These are phyloP conservation scores for Ptilorrhoa leucosticta DNA, from an alignment of 2,113 vertebrate species.

Conservation along the genomic window DNA sequence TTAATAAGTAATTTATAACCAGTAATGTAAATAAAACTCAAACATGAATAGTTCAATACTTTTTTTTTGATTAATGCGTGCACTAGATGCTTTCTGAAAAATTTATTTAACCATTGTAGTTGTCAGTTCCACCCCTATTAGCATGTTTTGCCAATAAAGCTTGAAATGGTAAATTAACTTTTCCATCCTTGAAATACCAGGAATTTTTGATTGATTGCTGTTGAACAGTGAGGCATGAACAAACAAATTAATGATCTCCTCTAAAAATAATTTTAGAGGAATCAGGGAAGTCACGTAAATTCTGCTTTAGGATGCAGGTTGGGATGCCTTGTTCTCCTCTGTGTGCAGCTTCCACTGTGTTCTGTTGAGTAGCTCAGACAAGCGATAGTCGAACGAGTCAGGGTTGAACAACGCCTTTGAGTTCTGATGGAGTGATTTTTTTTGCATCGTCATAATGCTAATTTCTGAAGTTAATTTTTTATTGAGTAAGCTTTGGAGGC, in stretches of 20 bases:
- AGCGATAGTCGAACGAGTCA: accelerated
- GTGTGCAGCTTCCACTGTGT: background rate
- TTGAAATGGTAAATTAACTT: background rate
- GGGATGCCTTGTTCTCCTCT: background rate
- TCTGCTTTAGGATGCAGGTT: background rate
- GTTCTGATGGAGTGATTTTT: background rate
- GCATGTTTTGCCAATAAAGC: background rate
- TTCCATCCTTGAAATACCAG: background rate
- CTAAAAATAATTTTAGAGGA: background rate
- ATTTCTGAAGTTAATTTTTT: background rate
- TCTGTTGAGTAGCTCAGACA: background rate
- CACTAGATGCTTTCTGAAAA: background rate
- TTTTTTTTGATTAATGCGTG: background rate
- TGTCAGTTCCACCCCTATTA: background rate
- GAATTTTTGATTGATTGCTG: background rate
- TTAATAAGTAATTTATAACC: background rate
- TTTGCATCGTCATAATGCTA: background rate
- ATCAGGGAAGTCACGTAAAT: background rate
- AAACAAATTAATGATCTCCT: background rate
- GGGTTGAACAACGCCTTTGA: background rate
- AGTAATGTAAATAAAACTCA: background rate
- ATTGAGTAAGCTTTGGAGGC: background rate
- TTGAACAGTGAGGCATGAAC: background rate
- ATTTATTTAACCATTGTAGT: background rate
- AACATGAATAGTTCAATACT: background rate